Base-by-base conservation (phyloP, 2,888 invertebrate genomes). In the Halocaridina rubra region DNA sequence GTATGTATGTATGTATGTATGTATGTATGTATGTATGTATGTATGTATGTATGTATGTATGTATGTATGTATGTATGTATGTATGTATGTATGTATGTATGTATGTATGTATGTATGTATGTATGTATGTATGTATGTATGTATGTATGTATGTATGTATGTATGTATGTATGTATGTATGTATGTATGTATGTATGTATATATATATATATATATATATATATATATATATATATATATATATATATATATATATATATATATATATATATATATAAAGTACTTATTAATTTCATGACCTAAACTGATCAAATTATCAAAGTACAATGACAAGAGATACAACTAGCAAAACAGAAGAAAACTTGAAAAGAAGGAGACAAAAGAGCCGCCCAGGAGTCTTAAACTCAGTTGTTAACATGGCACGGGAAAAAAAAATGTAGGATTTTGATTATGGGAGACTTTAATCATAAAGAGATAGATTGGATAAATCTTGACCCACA, bases 121-220 rank as follows among this genome's bases (percentile, higher is more conserved):
- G 29, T 69, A 69, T 69, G 29, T 69, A 69, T 27, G 29, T 69
- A 69, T 69, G 29, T 69, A 69, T 69, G 29, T 27, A 69, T 69
- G 29, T 69, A 69, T 27, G 29, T 69, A 69, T 69, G 29, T 69
- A 69, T 69, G 29, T 69, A 69, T 69, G 29, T 69, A 69, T 69
- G 29, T 69, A 69, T 69, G n/a, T 69, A 69, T 69, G 29, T 69
- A 27, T 69, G 29, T 69, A 69, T 69, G 29, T 69, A 69, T 53
- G 8, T 53, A 53, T 53, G 29, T 69, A 69, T 69, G 29, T 69
- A 69, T 27, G 29, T 69, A 69, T 69, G 29, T 69, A 27, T 69
- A 69, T 69, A 69, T 69, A 69, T 69, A 69, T 69, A 69, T 69
- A 27, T 69, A 24, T 69, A 69, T 69, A 69, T 69, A 69, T 69